Percentiles rank a stretch among this genome's conserved stretches.
phyloP scores from a whole-genome alignment of 1,140 invertebrate species.

The Scaptodrosophila lebanonensis region DNA sequence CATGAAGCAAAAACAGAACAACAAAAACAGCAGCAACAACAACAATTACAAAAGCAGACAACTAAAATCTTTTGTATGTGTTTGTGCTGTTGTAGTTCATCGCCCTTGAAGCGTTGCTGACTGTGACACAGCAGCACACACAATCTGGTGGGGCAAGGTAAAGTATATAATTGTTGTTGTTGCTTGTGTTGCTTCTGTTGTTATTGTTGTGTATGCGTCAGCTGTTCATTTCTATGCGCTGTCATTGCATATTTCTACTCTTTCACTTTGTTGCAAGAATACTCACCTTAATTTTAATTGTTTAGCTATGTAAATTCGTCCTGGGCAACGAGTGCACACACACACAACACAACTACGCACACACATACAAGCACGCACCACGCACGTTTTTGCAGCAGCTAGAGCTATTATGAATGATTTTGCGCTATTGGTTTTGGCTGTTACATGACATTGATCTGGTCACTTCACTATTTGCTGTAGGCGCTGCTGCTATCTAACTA shows the following conservation, averaged over 20 bases:
- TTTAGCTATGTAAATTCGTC: slow-evolving; percentile 55
- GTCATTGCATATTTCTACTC: background rate
- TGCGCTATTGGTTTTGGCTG: slow-evolving; percentile 29
- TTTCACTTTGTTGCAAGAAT: slow-evolving; percentile 2
- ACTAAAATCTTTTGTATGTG: slow-evolving; percentile 30
- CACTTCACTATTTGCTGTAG: slow-evolving; percentile 7
- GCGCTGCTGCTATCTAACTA: slow-evolving; percentile 11
- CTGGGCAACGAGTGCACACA: slow-evolving; percentile 28
- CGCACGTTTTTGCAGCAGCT: slow-evolving; percentile 46
- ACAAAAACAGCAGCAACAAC: slow-evolving; percentile 1
- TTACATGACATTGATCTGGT: slow-evolving; percentile 47
- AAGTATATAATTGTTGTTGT: slow-evolving; percentile 11
- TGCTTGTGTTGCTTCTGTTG: background rate
- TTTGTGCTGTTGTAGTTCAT: slow-evolving; percentile 47
- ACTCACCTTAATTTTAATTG: slow-evolving; percentile 54
- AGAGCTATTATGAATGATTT: slow-evolving; percentile 47
- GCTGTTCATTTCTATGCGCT: slow-evolving; percentile 35
- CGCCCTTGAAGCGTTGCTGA: slow-evolving; percentile 45
- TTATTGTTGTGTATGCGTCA: slow-evolving; percentile 39
- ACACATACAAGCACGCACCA: slow-evolving; percentile 22
- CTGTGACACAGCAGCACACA: slow-evolving; percentile 8
- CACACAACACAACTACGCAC: background rate
- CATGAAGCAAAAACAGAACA: slow-evolving; percentile 15
- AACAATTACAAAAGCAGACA: background rate
- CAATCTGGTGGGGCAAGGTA: too few species aligned